Percentiles rank a stretch among this genome's conserved stretches.
Evolutionary conservation across 2,113 vertebrate species (phyloP).

Genomic region (Ascaphus truei): DNA sequence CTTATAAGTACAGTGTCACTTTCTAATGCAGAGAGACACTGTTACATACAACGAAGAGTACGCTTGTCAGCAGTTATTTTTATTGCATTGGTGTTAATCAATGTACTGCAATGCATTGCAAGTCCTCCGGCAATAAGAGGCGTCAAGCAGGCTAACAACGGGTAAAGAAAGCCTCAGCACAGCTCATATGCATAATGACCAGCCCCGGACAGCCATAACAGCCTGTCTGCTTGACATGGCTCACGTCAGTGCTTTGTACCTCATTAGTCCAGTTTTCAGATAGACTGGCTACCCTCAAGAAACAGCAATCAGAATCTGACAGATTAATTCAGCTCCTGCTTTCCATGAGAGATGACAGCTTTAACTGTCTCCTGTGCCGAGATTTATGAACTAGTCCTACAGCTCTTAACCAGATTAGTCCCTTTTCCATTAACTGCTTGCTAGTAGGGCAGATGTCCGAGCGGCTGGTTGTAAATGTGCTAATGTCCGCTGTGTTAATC

Average conservation of each 20-base stretch:
- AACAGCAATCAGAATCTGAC: conserved; percentile 55
- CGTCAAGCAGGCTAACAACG: not conserved
- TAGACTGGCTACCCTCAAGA: conserved; percentile 54
- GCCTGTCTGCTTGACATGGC: not conserved
- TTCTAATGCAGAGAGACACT: too few species aligned
- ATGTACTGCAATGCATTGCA: not conserved
- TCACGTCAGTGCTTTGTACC: conserved; percentile 14
- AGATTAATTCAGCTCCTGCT: conserved; percentile 54
- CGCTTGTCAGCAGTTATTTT: not conserved
- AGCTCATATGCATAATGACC: not conserved
- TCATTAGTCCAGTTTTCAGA: conserved; percentile 65
- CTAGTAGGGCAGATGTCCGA: conserved; percentile 88
- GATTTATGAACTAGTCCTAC: conserved; percentile 66
- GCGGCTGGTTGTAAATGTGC: conserved; percentile 76
- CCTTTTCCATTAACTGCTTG: conserved; percentile 66
- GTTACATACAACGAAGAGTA: not conserved
- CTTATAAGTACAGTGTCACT: too few species aligned
- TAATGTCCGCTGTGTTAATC: conserved; percentile 76
- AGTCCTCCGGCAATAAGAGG: not conserved
- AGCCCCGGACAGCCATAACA: not conserved
- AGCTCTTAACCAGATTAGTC: conserved; percentile 82
- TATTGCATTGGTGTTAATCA: not conserved
- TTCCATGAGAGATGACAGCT: conserved; percentile 63
- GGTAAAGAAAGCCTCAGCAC: not conserved
- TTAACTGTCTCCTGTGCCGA: conserved; percentile 54